phyloP scores from a whole-genome alignment of 2,888 invertebrate species.

The Dicycla oo region DNA sequence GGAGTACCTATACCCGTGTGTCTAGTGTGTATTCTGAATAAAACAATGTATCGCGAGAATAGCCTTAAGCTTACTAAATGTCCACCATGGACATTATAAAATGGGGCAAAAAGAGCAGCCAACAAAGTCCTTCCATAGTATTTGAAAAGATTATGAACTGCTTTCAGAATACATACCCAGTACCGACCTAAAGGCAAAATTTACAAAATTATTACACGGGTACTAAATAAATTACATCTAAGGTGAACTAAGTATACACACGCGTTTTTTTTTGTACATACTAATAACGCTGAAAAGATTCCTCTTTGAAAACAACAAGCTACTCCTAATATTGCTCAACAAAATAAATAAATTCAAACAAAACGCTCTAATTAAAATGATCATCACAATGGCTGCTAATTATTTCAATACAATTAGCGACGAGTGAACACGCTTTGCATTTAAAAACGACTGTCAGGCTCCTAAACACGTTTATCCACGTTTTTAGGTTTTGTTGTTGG shows the following conservation, averaged over 20 bases:
- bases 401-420: slow-evolving; percentile 55
- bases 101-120: not conserved
- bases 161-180: not conserved
- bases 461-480: slow-evolving; percentile 39
- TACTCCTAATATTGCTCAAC: not conserved
- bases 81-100: not conserved
- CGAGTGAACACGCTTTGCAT: slow-evolving; percentile 38
- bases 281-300: not conserved
- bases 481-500: slow-evolving; percentile 21
- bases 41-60: not conserved
- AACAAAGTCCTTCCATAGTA: not conserved
- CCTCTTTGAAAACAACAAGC: not conserved
- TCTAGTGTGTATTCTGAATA: not conserved
- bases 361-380: slow-evolving; percentile 38
- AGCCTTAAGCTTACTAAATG: not conserved
- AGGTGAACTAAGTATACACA: no score
- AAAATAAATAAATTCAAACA: slow-evolving; percentile 27
- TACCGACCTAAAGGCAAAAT: not conserved
- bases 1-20: not conserved
- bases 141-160: not conserved
- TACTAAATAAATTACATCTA: no score
- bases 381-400: slow-evolving; percentile 52
- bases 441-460: slow-evolving; percentile 34
- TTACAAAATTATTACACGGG: no score
- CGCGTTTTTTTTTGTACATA: no score